Conservation (phyloP, 64 coral and sea anemone species). For the Stylophora pistillata region DNA sequence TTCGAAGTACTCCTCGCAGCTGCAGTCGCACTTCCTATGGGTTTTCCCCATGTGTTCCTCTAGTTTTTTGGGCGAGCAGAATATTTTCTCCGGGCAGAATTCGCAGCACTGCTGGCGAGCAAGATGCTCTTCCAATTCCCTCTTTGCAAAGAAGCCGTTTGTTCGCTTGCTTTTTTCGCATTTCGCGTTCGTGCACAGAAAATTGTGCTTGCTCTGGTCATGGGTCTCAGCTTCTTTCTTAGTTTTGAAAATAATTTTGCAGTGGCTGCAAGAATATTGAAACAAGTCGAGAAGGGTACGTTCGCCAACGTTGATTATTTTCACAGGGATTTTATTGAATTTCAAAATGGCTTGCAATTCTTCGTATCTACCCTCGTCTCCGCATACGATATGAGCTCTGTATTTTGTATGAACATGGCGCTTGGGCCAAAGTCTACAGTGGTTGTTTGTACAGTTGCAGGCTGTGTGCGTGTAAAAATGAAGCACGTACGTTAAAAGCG, state of each 20-base stretch:
- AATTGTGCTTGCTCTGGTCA: conserved; percentile 78
- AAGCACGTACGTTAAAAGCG: conserved; percentile 75
- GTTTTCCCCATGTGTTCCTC: conserved; percentile 72
- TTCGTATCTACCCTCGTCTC: conserved; percentile 71
- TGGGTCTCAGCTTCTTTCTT: conserved; percentile 66
- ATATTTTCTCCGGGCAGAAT: conserved; percentile 76
- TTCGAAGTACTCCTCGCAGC: conserved; percentile 70
- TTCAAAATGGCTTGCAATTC: conserved; percentile 90
- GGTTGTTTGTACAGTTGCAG: conserved; percentile 54
- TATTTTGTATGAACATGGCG: conserved; percentile 77
- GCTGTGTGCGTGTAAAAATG: conserved; percentile 86
- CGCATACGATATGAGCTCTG: conserved; percentile 71
- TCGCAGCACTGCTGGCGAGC: conserved; percentile 53
- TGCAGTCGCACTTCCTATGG: conserved; percentile 76
- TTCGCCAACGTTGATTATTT: conserved; percentile 72
- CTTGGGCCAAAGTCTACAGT: conserved; percentile 64
- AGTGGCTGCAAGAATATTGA: conserved; percentile 68
- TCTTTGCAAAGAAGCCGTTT: conserved; percentile 82
- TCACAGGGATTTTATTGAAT: conserved; percentile 85
- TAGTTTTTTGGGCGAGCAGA: conserved; percentile 67
- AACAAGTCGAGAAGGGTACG: conserved; percentile 82
- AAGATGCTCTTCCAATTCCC: conserved; percentile 67
- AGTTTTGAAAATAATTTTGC: conserved; percentile 88
- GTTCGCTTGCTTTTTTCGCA: conserved; percentile 90
- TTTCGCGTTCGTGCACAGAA: conserved; percentile 65